These are phyloP conservation scores for Petaurus breviceps DNA, from an alignment of 2,113 vertebrate genomes.

Conservation along the genomic window DNA sequence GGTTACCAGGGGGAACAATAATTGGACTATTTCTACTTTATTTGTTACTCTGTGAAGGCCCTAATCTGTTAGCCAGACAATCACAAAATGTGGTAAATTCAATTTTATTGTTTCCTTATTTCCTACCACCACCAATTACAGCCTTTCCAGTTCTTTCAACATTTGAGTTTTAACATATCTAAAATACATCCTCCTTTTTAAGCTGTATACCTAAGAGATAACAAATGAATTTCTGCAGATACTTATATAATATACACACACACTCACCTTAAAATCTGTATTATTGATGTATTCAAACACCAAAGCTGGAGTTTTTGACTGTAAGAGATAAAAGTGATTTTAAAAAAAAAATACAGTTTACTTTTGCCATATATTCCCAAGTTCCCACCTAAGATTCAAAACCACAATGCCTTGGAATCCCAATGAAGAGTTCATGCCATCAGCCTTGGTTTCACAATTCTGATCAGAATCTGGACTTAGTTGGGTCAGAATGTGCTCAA, in stretches of 20 bases:
- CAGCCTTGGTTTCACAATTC: not conserved
- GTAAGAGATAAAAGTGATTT: slow-evolving; percentile 79
- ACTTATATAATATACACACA: not conserved
- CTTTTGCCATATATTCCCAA: slow-evolving; percentile 26
- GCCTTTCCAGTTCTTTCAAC: not conserved
- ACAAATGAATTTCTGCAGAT: not conserved
- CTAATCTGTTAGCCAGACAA: not conserved
- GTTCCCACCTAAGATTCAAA: slow-evolving; percentile 50
- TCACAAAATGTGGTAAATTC: slow-evolving; percentile 13
- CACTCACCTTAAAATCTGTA: slow-evolving; percentile 99
- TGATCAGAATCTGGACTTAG: not conserved
- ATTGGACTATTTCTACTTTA: not conserved
- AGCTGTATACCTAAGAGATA: slow-evolving; percentile 51
- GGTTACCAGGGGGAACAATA: slow-evolving; percentile 34
- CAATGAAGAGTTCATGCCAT: not conserved
- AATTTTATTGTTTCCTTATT: slow-evolving; percentile 36
- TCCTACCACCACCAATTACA: not conserved
- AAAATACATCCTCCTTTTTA: not conserved
- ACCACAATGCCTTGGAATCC: not conserved
- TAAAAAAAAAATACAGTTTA: slow-evolving; percentile 48
- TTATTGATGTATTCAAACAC: slow-evolving; percentile 99
- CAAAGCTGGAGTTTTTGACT: slow-evolving; percentile 99
- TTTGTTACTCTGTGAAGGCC: slow-evolving; percentile 1
- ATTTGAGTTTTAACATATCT: not conserved
- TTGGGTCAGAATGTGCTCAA: not conserved